Evolutionary conservation across 2,888 invertebrate species (phyloP), one percentile per base, ranked within the genome.

Genomic region (Cyrtodaria siliqua): DNA sequence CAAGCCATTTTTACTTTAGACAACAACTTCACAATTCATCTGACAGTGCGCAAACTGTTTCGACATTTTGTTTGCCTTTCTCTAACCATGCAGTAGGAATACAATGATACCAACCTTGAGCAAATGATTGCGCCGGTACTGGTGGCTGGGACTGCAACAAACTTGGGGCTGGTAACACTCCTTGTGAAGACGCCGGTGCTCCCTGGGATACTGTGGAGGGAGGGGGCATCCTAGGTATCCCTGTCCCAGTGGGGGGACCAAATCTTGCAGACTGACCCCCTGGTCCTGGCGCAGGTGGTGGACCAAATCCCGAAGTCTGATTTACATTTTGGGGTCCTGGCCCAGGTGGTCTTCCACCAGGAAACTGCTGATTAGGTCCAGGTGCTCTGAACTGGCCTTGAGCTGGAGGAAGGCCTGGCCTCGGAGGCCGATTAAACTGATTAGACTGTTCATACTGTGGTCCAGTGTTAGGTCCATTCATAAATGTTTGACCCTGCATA

Each of bases 401-500:
- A 26, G 18, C 18, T 24, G 55, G 53, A 27, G 74, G 59, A 24
- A 61, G 16, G 14, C 29, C 62, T 29, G 60, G 61, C 12, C 66
- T 44, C 18, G 42, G 33, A 6, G 60, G 61, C 24, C 18, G 56
- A 26, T 57, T 40, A 26, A 60, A 53, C 49, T 66, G 72, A 53
- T 52, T 47, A 42, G 20, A 44, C 49, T 23, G 23, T 24, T 33
- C 53, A 61, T 38, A 42, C 29, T 52, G 57, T 29, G 26, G 68
- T 26, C 67, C 29, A 6, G 62, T 16, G 55, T 56, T 53, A 16
- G 71, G 67, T 59, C 77, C 72, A 68, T 77, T 77, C 24, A 33
- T 16, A 44, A 62, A 62, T 8, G 29, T 23, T 12, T 33, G 56
- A 3, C 33, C 47, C 40, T 38, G 55, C n/a, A 20, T 29, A 29